Percentiles rank a stretch among this genome's conserved stretches.
Conservation (phyloP, 2,113 vertebrate species). For the Phalacrocorax carbo region DNA sequence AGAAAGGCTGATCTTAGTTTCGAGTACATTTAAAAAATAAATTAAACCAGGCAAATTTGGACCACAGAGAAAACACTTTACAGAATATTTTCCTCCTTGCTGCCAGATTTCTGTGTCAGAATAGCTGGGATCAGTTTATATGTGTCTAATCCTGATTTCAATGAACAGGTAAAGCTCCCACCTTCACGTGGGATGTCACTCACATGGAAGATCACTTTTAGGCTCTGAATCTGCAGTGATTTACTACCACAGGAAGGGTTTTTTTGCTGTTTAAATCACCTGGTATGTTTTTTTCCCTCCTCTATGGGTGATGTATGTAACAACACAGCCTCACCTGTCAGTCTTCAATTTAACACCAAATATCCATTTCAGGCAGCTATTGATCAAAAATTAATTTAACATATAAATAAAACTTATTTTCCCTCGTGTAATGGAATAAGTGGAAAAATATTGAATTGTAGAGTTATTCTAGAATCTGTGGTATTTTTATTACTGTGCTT, state of each 20-base stretch:
- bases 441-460: background rate
- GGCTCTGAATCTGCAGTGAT: background rate
- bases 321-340: background rate
- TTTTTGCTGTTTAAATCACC: background rate
- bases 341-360: background rate
- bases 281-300: background rate
- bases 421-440: background rate
- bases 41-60: background rate
- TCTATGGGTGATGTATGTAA: background rate
- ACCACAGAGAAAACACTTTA: background rate
- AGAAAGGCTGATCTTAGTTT: background rate
- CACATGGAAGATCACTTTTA: background rate
- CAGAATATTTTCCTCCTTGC: background rate
- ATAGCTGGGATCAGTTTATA: background rate
- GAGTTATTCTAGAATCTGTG: background rate
- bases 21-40: background rate
- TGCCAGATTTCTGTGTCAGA: background rate
- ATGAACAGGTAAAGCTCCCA: background rate
- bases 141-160: background rate
- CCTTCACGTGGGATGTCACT: background rate
- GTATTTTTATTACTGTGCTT: background rate
- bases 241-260: fast-evolving
- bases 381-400: background rate
- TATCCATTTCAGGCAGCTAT: background rate
- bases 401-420: background rate